phyloP scores from a whole-genome alignment of 2,113 vertebrate genomes.

The Anser brachyrhynchus region DNA sequence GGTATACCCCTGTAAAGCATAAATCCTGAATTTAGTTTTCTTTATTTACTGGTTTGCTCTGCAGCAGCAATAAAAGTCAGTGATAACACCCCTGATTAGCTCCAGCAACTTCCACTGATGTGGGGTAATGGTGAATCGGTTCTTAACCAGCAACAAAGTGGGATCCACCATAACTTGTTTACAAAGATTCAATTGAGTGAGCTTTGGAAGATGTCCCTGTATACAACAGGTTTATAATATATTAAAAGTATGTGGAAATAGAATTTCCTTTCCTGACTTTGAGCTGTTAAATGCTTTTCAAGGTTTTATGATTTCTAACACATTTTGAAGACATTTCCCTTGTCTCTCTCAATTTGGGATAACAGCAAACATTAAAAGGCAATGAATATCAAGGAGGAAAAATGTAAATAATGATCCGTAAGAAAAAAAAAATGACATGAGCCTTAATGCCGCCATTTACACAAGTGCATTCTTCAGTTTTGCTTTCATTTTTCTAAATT shows the following conservation, averaged over 20 bases:
- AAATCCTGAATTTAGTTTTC: constrained; percentile 63
- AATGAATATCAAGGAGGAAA: constrained; percentile 35
- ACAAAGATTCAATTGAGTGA: neutral
- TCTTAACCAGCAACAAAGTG: neutral
- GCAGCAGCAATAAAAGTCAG: constrained; percentile 57
- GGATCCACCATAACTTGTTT: neutral
- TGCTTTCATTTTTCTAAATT: neutral
- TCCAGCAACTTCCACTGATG: constrained; percentile 14
- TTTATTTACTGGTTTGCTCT: constrained; percentile 65
- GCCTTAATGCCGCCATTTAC: neutral
- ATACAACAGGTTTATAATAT: neutral
- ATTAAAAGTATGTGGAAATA: constrained; percentile 30
- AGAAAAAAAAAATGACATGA: neutral
- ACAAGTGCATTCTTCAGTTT: neutral
- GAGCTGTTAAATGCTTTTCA: constrained; percentile 26
- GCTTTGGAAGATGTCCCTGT: neutral
- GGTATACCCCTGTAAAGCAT: constrained; percentile 52
- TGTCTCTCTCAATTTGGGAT: constrained; percentile 50
- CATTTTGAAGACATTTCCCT: constrained; percentile 42
- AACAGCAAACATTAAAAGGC: constrained; percentile 12
- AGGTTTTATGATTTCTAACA: constrained; percentile 49
- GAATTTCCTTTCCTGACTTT: neutral
- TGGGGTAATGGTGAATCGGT: constrained; percentile 36
- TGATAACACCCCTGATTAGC: constrained; percentile 64
- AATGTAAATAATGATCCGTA: neutral